A percentile compares a stretch with the other conserved stretches of the same genome.
Evolutionary conservation across 64 coral and sea anemone genomes (phyloP).

Genomic region (Stichodactyla mertensii): DNA sequence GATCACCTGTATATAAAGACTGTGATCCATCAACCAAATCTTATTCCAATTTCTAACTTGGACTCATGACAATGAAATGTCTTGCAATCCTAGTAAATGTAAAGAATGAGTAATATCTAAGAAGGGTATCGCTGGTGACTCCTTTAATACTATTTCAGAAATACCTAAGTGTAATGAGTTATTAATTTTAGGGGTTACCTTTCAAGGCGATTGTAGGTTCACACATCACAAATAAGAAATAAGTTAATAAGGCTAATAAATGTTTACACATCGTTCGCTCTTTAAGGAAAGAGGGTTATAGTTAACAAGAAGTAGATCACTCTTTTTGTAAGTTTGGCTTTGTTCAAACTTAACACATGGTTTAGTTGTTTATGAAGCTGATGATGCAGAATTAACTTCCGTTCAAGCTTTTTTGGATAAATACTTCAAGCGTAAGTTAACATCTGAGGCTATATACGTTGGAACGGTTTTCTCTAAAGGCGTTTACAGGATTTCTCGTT

Average conservation of each 20-base stretch:
- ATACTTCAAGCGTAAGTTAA: neutral
- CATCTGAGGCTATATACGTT: no score
- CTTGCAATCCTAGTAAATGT: neutral
- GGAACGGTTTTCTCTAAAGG: no score
- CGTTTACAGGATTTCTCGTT: no score
- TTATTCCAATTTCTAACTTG: no score
- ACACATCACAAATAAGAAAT: neutral
- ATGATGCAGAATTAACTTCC: neutral
- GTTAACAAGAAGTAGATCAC: conserved; percentile 13
- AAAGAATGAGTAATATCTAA: neutral
- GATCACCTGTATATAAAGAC: no score
- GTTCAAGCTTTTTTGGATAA: conserved; percentile 11
- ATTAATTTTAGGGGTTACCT: neutral
- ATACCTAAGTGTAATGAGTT: neutral
- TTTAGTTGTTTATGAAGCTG: neutral
- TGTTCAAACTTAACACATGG: conserved; percentile 7
- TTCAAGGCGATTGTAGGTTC: neutral
- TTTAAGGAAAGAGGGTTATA: conserved; percentile 19
- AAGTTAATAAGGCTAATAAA: conserved; percentile 19
- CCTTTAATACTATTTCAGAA: neutral
- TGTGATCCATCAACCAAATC: no score
- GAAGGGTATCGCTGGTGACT: neutral
- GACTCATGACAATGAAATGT: neutral
- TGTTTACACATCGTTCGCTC: neutral
- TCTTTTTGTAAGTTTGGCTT: neutral